A percentile compares a stretch with the other conserved stretches of the same genome.
Evolutionary conservation across 2,797 vertebrate species (phyloP).

Genomic region (Parotocinclus haroldoi): DNA sequence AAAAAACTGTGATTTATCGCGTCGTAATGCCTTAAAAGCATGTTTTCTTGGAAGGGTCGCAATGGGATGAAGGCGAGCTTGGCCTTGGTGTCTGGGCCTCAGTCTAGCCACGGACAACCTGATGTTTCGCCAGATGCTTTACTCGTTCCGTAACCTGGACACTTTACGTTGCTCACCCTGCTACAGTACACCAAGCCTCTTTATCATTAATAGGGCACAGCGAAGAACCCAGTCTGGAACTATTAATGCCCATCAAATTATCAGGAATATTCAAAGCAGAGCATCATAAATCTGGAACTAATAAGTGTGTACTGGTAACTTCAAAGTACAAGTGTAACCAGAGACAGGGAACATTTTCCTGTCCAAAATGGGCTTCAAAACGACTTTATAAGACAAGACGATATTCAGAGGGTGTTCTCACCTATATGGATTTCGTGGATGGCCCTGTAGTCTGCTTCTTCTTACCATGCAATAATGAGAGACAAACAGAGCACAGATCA

Average conservation of each 20-base stretch:
- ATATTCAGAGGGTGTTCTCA: slow-evolving; percentile 6
- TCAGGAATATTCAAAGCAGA: slow-evolving; percentile 43
- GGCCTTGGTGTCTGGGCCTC: slow-evolving; percentile 21
- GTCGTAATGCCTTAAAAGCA: slow-evolving; percentile 44
- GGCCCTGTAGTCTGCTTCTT: slow-evolving; percentile 37
- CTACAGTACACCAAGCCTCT: too few species aligned
- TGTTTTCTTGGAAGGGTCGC: slow-evolving; percentile 30
- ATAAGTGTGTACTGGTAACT: slow-evolving; percentile 22
- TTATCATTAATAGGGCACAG: slow-evolving; percentile 37
- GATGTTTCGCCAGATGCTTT: slow-evolving; percentile 36
- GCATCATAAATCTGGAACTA: slow-evolving; percentile 33
- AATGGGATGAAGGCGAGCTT: slow-evolving; percentile 24
- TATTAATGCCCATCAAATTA: slow-evolving; percentile 35
- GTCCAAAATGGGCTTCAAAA: too few species aligned
- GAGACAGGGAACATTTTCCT: slow-evolving; percentile 8
- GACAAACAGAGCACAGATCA: background rate
- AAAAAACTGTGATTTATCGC: too few species aligned
- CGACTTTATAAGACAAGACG: too few species aligned
- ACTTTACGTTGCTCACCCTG: slow-evolving; percentile 21
- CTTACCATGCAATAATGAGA: slow-evolving; percentile 4
- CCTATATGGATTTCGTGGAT: slow-evolving; percentile 43
- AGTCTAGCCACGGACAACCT: slow-evolving; percentile 34
- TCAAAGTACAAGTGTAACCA: slow-evolving; percentile 23
- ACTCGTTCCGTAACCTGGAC: slow-evolving; percentile 21
- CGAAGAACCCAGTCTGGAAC: slow-evolving; percentile 35